Evolutionary conservation across 2,113 vertebrate genomes (phyloP), one percentile per base, ranked within the genome.

Genomic region (Azemiops feae): DNA sequence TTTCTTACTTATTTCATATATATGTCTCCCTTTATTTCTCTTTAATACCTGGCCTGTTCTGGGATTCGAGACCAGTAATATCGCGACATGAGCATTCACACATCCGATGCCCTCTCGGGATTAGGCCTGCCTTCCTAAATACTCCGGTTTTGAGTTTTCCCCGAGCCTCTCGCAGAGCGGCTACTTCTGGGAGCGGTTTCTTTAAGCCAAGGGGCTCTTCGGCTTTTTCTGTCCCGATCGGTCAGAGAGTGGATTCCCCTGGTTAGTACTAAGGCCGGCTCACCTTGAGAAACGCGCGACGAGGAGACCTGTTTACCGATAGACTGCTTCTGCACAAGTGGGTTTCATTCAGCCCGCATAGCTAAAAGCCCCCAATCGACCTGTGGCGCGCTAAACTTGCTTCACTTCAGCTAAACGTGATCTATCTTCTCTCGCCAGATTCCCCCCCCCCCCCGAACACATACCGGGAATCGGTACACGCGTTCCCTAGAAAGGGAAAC

Each of bases 381-480:
- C 50, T 23, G 3, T 58, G 69, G 1, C 55, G 30, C 47, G 4
- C 39, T 34, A 5, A 25, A 74, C 50, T 69, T 92, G 5, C n/a
- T 47, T 54, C 2, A 27, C 50, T 88, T 58, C 55, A 45, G 25
- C 43, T n/a, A 34, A 58, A n/a, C 34, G 4, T 0, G 20, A 8
- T 5, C 8, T 30, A 7, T n/a, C 47, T 8, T 30, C 39, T n/a
- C 50, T 23, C 6, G 27, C 34, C 43, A 27, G 64, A 60, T 58
- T 30, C 2, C 0, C 1, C 2, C 16, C 5, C 16, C 25, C 25
- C 1, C 5, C n/a, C 64, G 0, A 22, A 39, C 69, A 43, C 34
- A 43, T 43, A 81, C 34, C 34, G 34, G 34, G 34, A 43, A 81
- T 43, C 34, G 18, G n/a, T 81, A 81, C 3, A 43, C 3, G 34